Evolutionary conservation across 2,797 vertebrate species (phyloP).

Genomic region (Leontocebus nigricollis): DNA sequence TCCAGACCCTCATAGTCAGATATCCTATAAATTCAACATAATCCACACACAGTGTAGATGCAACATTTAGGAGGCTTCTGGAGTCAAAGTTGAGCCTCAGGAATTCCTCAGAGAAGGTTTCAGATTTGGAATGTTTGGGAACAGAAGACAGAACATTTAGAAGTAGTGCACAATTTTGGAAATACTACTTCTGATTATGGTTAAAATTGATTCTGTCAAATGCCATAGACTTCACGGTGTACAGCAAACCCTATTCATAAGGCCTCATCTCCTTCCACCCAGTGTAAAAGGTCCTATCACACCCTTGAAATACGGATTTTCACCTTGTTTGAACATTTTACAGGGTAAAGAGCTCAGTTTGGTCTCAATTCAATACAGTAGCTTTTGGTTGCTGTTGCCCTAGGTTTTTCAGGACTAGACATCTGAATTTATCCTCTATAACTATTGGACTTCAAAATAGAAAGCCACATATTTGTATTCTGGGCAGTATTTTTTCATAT

Average conservation of each 20-base stretch:
- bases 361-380: not conserved
- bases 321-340: not conserved
- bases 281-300: not conserved
- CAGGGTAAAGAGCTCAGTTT: not conserved
- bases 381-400: not conserved
- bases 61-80: not conserved
- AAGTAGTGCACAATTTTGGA: not conserved
- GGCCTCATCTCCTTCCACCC: not conserved
- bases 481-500: conserved; percentile 52
- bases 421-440: conserved; percentile 19
- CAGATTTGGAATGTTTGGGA: not conserved
- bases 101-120: not conserved
- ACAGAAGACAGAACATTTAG: not conserved
- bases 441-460: not conserved
- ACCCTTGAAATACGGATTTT: not conserved
- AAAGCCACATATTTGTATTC: conserved; percentile 41
- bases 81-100: not conserved
- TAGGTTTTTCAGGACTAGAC: conserved; percentile 26
- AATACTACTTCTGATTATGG: not conserved
- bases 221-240: not conserved
- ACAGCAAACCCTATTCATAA: not conserved
- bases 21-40: not conserved
- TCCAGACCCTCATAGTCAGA: not conserved
- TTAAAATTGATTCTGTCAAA: not conserved
- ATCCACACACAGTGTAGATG: not conserved